A percentile compares a stretch with the other conserved stretches of the same genome.
Evolutionary conservation across 2,888 invertebrate genomes (phyloP).

Genomic region (Apocheima hispidaria): DNA sequence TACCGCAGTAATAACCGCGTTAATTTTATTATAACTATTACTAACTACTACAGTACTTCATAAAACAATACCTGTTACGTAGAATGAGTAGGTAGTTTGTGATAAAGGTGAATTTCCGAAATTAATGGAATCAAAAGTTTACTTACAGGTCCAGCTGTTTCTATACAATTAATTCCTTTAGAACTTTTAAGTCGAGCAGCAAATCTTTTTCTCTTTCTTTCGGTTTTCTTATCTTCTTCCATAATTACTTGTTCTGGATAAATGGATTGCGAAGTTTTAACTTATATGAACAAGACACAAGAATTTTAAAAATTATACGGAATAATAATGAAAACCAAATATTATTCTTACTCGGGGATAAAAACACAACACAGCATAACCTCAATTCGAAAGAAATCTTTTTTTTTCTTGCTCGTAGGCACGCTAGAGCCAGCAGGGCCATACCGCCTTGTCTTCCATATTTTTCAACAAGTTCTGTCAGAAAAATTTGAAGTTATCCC

Average conservation of each 20-base stretch:
- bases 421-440: too few species aligned
- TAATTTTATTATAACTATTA: too few species aligned
- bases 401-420: too few species aligned
- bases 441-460: too few species aligned
- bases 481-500: too few species aligned
- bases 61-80: too few species aligned
- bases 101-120: not conserved
- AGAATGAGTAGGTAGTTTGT: not conserved
- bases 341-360: not conserved
- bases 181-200: conserved; percentile 68
- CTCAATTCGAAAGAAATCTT: not conserved
- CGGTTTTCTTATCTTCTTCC: conserved; percentile 66
- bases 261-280: too few species aligned
- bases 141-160: conserved; percentile 64
- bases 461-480: too few species aligned
- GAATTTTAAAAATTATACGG: not conserved
- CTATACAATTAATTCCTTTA: conserved; percentile 66
- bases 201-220: conserved; percentile 73
- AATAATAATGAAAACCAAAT: not conserved
- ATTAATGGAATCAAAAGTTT: conserved; percentile 9
- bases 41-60: too few species aligned
- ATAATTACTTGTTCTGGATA: conserved; percentile 45
- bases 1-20: too few species aligned
- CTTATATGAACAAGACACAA: too few species aligned
- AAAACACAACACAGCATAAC: not conserved